Evolutionary conservation across 1,140 invertebrate genomes (phyloP).

Genomic region (Drosophila subpulchrella): DNA sequence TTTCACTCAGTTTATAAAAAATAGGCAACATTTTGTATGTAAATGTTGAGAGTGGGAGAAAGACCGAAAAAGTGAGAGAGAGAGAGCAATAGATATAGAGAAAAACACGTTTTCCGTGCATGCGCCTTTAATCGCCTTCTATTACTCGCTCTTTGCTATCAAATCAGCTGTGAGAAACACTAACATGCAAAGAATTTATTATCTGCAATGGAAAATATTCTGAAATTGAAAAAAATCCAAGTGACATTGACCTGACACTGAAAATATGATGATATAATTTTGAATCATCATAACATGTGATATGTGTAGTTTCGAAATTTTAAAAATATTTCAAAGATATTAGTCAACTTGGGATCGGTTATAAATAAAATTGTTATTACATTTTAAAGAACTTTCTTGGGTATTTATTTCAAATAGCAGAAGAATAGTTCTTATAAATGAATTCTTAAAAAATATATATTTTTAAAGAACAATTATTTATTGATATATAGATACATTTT

Average conservation of each 20-base stretch:
- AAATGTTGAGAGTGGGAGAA: conserved; percentile 31
- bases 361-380: no score
- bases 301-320: neutral
- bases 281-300: neutral
- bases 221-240: neutral
- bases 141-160: conserved; percentile 9
- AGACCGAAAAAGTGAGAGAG: neutral
- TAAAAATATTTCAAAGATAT: no score
- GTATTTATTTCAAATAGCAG: no score
- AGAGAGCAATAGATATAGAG: neutral
- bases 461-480: no score
- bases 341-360: no score
- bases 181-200: conserved; percentile 1
- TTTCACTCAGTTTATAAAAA: neutral
- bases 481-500: neutral
- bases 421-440: no score
- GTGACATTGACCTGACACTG: conserved; percentile 22
- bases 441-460: no score
- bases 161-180: conserved; percentile 57
- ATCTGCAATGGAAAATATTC: conserved; percentile 12
- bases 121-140: conserved; percentile 4
- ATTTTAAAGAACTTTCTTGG: no score
- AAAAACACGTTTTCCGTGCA: conserved; percentile 27
- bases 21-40: conserved; percentile 41
- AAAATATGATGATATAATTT: conserved; percentile 6